Percentiles rank a stretch among this genome's conserved stretches.
Conservation (phyloP, 2,797 vertebrate species). For the Acestrorhynchus altus region DNA sequence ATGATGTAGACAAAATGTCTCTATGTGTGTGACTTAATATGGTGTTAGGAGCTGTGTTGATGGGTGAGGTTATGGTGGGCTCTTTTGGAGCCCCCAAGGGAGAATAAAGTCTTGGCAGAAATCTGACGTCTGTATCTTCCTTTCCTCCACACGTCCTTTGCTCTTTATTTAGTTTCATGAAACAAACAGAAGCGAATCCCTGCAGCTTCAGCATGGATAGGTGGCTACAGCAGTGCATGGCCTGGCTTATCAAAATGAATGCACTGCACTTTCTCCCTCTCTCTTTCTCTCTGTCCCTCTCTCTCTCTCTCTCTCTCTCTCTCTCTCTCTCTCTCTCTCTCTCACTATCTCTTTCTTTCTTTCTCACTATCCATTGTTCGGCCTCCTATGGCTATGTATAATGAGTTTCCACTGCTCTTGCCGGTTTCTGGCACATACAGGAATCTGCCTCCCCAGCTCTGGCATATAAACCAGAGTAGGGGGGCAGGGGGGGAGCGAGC, state of each 20-base stretch:
- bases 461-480: conserved; percentile 63
- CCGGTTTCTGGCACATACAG: conserved; percentile 71
- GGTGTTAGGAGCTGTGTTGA: conserved; percentile 13
- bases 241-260: conserved; percentile 78
- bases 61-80: conserved; percentile 25
- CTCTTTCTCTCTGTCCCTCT: conserved; percentile 53
- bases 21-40: conserved; percentile 14
- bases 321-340: conserved; percentile 36
- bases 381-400: conserved; percentile 62
- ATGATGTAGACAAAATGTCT: background rate
- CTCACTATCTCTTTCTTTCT: conserved; percentile 45
- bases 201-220: conserved; percentile 81
- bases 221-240: conserved; percentile 83
- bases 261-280: conserved; percentile 67
- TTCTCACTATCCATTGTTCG: conserved; percentile 45
- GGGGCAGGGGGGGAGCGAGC: background rate
- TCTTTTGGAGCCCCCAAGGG: background rate
- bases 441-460: conserved; percentile 65
- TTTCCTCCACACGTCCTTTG: conserved; percentile 56
- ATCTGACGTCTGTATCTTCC: conserved; percentile 34
- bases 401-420: conserved; percentile 71
- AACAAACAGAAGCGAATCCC: conserved; percentile 61
- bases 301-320: conserved; percentile 44
- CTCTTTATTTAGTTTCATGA: conserved; percentile 53
- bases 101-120: conserved; percentile 10